Percentiles rank a stretch among this genome's conserved stretches.
Evolutionary conservation across 1,140 invertebrate species (phyloP).

Genomic region (Pararge aegeria): DNA sequence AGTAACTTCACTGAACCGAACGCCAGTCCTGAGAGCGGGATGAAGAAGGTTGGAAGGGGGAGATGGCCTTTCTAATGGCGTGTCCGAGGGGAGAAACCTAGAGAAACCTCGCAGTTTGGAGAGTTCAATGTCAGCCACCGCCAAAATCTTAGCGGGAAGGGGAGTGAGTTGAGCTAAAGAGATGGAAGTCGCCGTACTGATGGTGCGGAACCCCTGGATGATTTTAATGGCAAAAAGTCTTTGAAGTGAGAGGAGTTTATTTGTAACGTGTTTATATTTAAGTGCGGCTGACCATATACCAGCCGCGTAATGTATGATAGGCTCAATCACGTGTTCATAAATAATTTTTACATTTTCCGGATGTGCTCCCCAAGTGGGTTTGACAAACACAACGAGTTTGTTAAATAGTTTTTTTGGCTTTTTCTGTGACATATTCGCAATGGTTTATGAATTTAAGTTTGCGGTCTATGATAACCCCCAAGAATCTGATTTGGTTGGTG

Average conservation of each 20-base stretch:
- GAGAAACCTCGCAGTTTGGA: no score
- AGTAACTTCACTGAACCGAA: no score
- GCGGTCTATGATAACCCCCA: constrained; percentile 14
- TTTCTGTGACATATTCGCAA: constrained; percentile 8
- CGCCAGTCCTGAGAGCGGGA: no score
- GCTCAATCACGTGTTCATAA: constrained; percentile 25
- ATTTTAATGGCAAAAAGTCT: constrained; percentile 15
- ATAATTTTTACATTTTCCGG: constrained; percentile 24
- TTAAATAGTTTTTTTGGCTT: constrained; percentile 23
- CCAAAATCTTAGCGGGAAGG: neutral
- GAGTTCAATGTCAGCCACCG: no score
- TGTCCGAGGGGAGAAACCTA: no score
- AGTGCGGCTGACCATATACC: constrained; percentile 17
- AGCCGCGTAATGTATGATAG: constrained; percentile 28
- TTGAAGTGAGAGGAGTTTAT: constrained; percentile 2
- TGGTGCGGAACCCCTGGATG: constrained; percentile 6
- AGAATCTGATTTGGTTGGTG: neutral
- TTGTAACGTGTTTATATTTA: neutral
- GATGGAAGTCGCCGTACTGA: neutral
- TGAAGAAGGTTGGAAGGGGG: no score
- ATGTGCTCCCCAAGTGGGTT: constrained; percentile 29
- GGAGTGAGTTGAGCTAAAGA: constrained; percentile 6
- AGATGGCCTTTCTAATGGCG: no score
- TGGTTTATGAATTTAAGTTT: constrained; percentile 22
- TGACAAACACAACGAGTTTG: constrained; percentile 11